Base-by-base conservation (phyloP, 2,113 vertebrate genomes). In the Phalacrocorax aristotelis region DNA sequence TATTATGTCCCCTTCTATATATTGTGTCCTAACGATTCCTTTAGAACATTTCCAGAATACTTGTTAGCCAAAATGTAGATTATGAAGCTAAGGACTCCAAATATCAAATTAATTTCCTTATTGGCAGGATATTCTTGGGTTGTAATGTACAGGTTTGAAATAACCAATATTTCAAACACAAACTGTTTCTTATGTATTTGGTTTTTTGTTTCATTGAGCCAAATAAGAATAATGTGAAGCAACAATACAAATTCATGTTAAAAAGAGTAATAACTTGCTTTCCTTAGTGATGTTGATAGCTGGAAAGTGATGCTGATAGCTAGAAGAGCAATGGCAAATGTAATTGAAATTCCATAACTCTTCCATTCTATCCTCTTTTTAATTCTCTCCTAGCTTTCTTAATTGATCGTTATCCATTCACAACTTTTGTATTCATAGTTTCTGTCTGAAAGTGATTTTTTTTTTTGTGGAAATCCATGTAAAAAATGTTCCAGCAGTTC, bases 341-440 rank as follows among this genome's bases (percentile, higher is more conserved):
- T 36, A 91, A 84, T 95, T 78, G 48, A 87, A 40, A 20, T 93
- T 95, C 32, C 49, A 74, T 95, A 96, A 91, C 42, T 91, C 38
- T 85, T 76, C 44, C 49, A 89, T 94, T 97, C 46, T 61, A 55
- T 51, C 36, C 7, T 2, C 52, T 82, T 52, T 84, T 72, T 75
- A 87, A 87, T 87, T 89, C 1, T 15, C 14, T 74, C 49, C 65
- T 68, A 85, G 25, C 69, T 79, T 84, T 96, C 36, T 72, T 84
- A 79, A 95, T 72, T 85, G 75, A 87, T 93, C 42, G 38, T 34
- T 92, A 87, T 70, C 46, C 57, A 82, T 82, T 93, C 32, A 32
- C 38, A 94, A 90, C 4, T 1, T 79, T 74, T 82, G 19, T 46
- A 87, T 91, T 89, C 58, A 72, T 29, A 80, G 22, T 83, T 95